Percentiles rank a stretch among this genome's conserved stretches.
Conservation (phyloP, 37 sponge, comb jelly and placozoan genomes). For the Crambe crambe region DNA sequence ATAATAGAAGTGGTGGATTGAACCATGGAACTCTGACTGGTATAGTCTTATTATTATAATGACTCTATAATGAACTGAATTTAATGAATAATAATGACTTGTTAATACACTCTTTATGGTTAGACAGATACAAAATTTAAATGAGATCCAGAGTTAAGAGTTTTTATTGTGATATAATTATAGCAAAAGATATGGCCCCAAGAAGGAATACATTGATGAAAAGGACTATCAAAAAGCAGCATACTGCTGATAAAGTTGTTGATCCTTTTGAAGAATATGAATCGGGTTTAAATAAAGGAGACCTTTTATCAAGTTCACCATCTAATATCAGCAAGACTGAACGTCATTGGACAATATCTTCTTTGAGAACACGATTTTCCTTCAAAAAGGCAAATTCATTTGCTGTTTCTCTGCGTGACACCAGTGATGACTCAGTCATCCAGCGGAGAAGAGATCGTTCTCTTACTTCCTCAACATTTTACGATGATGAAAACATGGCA, state of each 20-base stretch:
- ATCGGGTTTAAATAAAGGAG: too few relatives aligned
- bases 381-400: background rate
- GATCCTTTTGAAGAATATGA: too few relatives aligned
- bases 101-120: background rate
- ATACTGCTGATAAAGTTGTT: background rate
- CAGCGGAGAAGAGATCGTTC: background rate
- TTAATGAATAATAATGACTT: too few relatives aligned
- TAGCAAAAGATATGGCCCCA: background rate
- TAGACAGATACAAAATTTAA: background rate
- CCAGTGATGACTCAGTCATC: background rate
- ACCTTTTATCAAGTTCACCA: too few relatives aligned
- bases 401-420: background rate
- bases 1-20: background rate
- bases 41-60: background rate
- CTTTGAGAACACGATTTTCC: background rate
- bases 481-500: background rate
- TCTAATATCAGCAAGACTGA: too few relatives aligned
- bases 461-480: background rate
- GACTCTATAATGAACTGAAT: background rate
- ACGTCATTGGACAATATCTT: slow-evolving; percentile 1
- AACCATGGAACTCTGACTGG: slow-evolving; percentile 31
- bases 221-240: background rate
- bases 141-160: background rate
- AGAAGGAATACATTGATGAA: background rate
- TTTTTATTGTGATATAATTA: background rate